phyloP scores from a whole-genome alignment of 1,140 invertebrate species.

The Dicyema japonicum region DNA sequence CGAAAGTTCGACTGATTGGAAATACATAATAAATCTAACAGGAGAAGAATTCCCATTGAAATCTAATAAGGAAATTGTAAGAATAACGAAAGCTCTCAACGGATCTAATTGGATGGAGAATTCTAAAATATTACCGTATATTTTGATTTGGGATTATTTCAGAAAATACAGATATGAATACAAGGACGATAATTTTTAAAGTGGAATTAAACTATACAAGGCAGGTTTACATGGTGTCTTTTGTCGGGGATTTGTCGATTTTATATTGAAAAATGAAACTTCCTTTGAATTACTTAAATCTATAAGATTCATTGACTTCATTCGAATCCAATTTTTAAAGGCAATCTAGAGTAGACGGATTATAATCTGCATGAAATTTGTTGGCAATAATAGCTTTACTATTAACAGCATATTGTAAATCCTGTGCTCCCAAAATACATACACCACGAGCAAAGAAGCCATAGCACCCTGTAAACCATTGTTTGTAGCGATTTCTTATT shows the following conservation, averaged over 20 bases:
- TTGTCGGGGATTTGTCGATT: no score
- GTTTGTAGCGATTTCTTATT: conserved; percentile 3
- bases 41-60: conserved; percentile 9
- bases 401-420: conserved; percentile 7
- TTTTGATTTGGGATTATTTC: no score
- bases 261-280: no score
- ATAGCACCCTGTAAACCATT: conserved; percentile 1
- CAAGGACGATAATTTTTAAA: no score
- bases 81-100: conserved; percentile 9
- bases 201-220: no score
- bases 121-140: no score
- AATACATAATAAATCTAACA: conserved; percentile 9
- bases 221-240: no score
- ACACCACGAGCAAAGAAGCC: conserved; percentile 6
- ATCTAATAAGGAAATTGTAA: conserved; percentile 11
- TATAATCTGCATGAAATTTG: conserved; percentile 10
- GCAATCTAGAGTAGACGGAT: conserved; percentile 9
- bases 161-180: no score
- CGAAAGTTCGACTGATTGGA: conserved; percentile 6
- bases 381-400: conserved; percentile 11
- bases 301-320: no score
- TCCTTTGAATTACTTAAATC: no score
- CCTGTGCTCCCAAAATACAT: conserved; percentile 9
- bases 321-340: conserved; percentile 11
- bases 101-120: conserved; percentile 9